Evolutionary conservation across 2,797 vertebrate species (phyloP).

Genomic region (Schizothorax lantsangensis): DNA sequence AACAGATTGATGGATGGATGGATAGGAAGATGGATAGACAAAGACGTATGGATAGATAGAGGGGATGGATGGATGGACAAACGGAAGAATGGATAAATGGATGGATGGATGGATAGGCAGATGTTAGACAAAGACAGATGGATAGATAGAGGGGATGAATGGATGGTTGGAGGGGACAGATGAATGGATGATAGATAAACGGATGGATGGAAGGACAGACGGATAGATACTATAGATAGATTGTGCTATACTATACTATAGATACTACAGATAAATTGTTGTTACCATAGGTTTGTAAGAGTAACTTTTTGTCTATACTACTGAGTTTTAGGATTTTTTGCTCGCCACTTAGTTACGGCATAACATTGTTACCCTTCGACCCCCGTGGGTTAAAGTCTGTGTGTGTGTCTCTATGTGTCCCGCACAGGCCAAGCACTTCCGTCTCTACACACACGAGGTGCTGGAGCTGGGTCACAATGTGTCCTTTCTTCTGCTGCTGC

Average conservation of each 20-base stretch:
- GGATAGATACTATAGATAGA: not conserved
- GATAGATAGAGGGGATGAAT: not conserved
- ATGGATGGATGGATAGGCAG: not conserved
- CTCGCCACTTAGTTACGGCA: slow-evolving; percentile 13
- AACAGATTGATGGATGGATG: not conserved
- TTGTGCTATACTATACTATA: not conserved
- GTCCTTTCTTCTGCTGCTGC: slow-evolving; percentile 97
- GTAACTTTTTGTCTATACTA: not conserved
- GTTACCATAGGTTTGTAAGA: not conserved
- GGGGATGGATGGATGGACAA: not conserved
- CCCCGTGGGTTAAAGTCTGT: slow-evolving; percentile 41
- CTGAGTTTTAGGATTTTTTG: slow-evolving; percentile 4
- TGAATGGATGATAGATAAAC: not conserved
- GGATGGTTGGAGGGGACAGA: not conserved
- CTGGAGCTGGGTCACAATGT: slow-evolving; percentile 96
- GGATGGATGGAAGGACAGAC: too few species aligned
- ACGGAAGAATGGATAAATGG: not conserved
- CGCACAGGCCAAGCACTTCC: slow-evolving; percentile 93
- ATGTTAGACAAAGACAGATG: not conserved
- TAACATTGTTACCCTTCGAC: slow-evolving; percentile 55
- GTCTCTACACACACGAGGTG: slow-evolving; percentile 97
- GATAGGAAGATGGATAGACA: not conserved
- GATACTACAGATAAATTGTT: not conserved
- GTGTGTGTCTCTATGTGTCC: slow-evolving; percentile 66
- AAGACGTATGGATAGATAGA: not conserved